Conservation (phyloP, 1,140 invertebrate species). For the Scaptomyza hsui region DNA sequence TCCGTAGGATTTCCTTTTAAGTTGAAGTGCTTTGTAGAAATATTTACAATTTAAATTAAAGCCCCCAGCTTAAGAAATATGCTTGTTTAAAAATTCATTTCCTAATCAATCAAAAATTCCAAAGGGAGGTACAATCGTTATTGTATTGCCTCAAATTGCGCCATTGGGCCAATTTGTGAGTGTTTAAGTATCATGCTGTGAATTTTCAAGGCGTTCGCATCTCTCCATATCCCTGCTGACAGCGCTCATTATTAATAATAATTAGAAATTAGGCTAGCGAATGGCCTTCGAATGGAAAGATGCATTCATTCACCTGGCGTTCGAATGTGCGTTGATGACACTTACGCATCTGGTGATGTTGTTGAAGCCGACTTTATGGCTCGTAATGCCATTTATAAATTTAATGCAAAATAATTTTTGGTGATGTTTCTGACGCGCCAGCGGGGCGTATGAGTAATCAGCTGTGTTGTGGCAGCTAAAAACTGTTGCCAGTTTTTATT, state of each 20-base stretch:
- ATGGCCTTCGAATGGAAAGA: constrained; percentile 43
- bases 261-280: constrained; percentile 51
- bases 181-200: constrained; percentile 12
- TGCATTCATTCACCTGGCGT: constrained; percentile 29
- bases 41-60: no score
- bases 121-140: no score
- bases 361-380: neutral
- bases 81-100: no score
- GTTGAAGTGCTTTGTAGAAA: no score
- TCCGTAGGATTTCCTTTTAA: no score
- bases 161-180: constrained; percentile 7
- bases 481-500: constrained; percentile 42
- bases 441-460: constrained; percentile 75
- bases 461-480: constrained; percentile 25
- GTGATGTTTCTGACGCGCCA: constrained; percentile 31
- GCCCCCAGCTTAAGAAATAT: no score
- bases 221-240: constrained; percentile 32
- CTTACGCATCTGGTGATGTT: constrained; percentile 27
- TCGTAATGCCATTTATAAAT: constrained; percentile 60
- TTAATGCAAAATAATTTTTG: constrained; percentile 72
- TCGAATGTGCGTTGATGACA: constrained; percentile 5
- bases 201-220: constrained; percentile 26
- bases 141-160: neutral
- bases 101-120: no score
- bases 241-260: constrained; percentile 68